Evolutionary conservation across 2,113 vertebrate species (phyloP), one percentile per base, ranked within the genome.

Genomic region (Eleginops maclovinus): DNA sequence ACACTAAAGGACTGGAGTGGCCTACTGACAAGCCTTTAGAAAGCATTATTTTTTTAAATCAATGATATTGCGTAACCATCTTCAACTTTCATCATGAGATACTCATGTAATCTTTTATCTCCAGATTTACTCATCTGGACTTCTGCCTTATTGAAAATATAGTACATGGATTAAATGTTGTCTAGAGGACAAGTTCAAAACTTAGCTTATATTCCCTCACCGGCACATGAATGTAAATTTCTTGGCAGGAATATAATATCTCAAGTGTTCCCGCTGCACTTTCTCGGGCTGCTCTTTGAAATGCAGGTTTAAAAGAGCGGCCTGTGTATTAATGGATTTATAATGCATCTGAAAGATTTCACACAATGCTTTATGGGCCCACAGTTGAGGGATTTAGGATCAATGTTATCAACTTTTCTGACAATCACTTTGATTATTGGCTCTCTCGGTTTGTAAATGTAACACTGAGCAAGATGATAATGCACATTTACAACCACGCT

Each of bases 71-170:
- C 61, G 43, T 31, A 16, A 69, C 49, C 22, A 19, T 40, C 51
- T 44, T 63, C 26, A 50, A 22, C 43, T 65, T 28, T 41, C 1
- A 44, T 55, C 54, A 59, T 77, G 40, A 61, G 62, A 22, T 41
- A 55, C 71, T 19, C 44, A 15, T 3, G 65, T 21, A 15, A 12
- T 31, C 55, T 67, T 76, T 87, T 26, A 82, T 79, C 64, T 77
- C 53, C 3, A 54, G 22, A 50, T 59, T 28, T 73, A 68, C 41
- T 65, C 21, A 36, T 13, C 19, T 56, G 28, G 13, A 65, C 3
- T 6, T 22, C 0, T 24, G 40, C 1, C 1, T 24, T 28, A 49
- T 6, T 43, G 4, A 53, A 9, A 36, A 21, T 31, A 68, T 4
- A 17, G 2, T 21, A 53, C 9, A 53, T 24, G 2, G 12, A 77